A percentile compares a stretch with the other conserved stretches of the same genome.
Conservation (phyloP, 2,888 invertebrate species). For the Cerastis rubricosa region DNA sequence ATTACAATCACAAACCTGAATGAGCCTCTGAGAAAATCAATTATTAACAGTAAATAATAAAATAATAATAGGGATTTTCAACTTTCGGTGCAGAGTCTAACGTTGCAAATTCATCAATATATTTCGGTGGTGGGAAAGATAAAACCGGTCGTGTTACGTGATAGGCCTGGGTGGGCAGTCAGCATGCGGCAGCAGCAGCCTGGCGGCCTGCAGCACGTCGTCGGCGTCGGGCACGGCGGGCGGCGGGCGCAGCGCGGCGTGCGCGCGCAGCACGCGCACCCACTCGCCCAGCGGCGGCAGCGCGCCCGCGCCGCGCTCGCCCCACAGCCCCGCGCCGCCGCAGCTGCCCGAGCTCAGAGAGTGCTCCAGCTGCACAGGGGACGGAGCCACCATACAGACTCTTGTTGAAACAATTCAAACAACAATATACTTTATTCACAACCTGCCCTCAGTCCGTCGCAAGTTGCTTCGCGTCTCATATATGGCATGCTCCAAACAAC, state of each 20-base stretch:
- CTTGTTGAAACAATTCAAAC: background rate
- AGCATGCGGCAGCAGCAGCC: slow-evolving; percentile 96
- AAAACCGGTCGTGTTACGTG: slow-evolving; percentile 85
- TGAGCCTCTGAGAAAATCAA: background rate
- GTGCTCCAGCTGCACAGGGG: slow-evolving; percentile 91
- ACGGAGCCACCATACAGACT: background rate
- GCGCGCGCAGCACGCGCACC: slow-evolving; percentile 95
- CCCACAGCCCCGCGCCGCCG: slow-evolving; percentile 92
- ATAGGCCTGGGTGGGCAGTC: slow-evolving; percentile 96
- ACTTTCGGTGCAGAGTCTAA: background rate
- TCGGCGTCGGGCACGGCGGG: slow-evolving; percentile 95
- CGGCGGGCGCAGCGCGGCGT: slow-evolving; percentile 95
- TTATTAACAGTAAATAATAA: too few relatives aligned
- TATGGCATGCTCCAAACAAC: background rate
- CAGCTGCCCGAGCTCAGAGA: slow-evolving; percentile 76
- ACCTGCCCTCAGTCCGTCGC: background rate
- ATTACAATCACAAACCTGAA: background rate
- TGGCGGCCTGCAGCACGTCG: slow-evolving; percentile 96
- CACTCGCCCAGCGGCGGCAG: slow-evolving; percentile 97
- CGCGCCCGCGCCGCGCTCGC: slow-evolving; percentile 96
- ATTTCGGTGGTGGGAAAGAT: background rate
- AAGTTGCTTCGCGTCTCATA: background rate
- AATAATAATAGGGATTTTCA: background rate
- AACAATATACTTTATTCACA: background rate
- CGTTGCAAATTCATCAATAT: background rate